Evolutionary conservation across 2,113 vertebrate species (phyloP).

Genomic region (Jaculus jaculus): DNA sequence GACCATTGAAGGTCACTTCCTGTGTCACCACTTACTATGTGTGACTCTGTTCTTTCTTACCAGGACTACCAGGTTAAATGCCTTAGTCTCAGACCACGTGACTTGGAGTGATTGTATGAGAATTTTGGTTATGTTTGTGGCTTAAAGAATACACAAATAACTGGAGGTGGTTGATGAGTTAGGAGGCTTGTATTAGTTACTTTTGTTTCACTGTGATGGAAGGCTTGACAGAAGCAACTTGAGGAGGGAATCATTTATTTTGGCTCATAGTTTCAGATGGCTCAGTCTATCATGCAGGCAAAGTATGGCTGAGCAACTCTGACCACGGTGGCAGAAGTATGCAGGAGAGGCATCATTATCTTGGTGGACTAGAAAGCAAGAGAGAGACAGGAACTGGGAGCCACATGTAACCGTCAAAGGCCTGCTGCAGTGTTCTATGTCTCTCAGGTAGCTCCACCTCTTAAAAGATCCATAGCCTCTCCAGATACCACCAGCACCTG

Average conservation of each 20-base stretch:
- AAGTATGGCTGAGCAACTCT: background rate
- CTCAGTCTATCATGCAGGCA: background rate
- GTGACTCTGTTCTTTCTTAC: background rate
- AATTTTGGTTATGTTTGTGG: background rate
- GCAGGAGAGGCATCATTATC: background rate
- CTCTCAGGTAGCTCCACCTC: background rate
- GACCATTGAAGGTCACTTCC: no score
- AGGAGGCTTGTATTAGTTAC: background rate
- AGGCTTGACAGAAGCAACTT: background rate
- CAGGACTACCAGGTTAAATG: background rate
- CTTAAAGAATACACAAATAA: background rate
- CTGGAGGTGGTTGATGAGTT: background rate
- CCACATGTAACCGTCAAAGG: no score
- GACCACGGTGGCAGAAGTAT: background rate
- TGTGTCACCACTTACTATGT: rapidly evolving
- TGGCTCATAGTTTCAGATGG: background rate
- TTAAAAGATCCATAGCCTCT: background rate
- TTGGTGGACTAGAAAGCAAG: no score
- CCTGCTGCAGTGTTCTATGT: no score
- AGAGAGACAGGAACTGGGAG: no score
- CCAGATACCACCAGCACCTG: background rate
- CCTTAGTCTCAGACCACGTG: background rate
- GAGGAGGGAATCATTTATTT: background rate
- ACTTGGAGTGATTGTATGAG: background rate
- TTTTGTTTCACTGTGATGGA: background rate